Evolutionary conservation across 2,113 vertebrate genomes (phyloP).

Genomic region (Cisticola juncidis): DNA sequence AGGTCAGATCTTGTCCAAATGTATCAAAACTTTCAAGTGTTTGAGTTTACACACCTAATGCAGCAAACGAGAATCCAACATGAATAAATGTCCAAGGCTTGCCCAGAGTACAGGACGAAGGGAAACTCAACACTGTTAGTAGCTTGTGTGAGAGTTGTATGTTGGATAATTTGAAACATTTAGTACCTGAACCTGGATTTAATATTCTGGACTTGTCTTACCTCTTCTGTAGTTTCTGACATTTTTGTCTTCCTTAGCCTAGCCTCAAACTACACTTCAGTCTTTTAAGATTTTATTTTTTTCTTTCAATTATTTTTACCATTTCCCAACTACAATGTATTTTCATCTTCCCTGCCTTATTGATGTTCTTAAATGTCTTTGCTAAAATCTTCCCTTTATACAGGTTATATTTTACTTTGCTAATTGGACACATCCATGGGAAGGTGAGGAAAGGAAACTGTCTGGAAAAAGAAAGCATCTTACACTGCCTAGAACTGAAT

Average conservation of each 20-base stretch:
- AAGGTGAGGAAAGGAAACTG: background rate
- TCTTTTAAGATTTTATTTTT: background rate
- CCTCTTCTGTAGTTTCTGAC: background rate
- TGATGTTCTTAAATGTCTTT: background rate
- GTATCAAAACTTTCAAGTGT: background rate
- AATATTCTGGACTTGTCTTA: background rate
- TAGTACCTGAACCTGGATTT: background rate
- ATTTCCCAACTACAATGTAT: background rate
- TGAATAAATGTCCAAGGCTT: background rate
- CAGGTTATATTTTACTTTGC: background rate
- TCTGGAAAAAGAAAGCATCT: background rate
- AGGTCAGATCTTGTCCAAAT: background rate
- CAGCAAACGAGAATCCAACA: background rate
- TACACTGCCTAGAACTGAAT: background rate
- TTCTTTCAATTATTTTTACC: background rate
- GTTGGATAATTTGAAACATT: background rate
- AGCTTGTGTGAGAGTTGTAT: background rate
- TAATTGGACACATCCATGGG: background rate
- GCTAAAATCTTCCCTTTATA: background rate
- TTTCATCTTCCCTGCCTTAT: background rate
- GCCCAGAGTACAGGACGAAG: background rate
- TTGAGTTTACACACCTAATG: background rate
- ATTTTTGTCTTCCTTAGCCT: background rate
- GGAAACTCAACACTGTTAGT: background rate
- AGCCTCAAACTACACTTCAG: background rate